phyloP scores from a whole-genome alignment of 1,140 invertebrate genomes.

The Heliconius melpomene region DNA sequence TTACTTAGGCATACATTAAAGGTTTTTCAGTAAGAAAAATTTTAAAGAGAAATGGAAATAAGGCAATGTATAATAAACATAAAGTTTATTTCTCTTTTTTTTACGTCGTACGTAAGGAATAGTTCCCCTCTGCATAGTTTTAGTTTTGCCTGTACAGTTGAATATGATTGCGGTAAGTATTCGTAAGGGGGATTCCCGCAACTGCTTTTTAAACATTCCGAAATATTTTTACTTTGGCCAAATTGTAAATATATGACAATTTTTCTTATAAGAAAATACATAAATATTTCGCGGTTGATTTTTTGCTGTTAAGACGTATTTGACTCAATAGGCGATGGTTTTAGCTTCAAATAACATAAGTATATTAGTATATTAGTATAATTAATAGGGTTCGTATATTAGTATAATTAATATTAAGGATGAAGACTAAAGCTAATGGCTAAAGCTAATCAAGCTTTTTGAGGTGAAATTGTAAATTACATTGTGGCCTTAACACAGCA shows the following conservation, averaged over 20 bases:
- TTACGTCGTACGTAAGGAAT: slow-evolving; percentile 18
- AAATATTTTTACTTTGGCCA: background rate
- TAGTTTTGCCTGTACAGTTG: slow-evolving; percentile 57
- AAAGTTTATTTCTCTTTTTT: background rate
- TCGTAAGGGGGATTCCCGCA: slow-evolving; percentile 21
- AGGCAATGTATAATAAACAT: background rate
- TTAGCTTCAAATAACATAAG: too few species aligned
- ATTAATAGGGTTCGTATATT: too few species aligned
- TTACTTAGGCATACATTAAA: slow-evolving; percentile 36
- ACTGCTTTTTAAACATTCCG: slow-evolving; percentile 37
- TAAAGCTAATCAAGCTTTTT: too few species aligned
- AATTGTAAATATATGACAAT: background rate
- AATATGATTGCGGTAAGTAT: slow-evolving; percentile 54
- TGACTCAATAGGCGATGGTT: too few species aligned
- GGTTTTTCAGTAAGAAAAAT: background rate
- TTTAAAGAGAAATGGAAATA: background rate
- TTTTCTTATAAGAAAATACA: background rate
- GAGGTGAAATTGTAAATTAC: too few species aligned
- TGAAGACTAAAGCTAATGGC: too few species aligned
- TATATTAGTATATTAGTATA: too few species aligned
- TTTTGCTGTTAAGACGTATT: too few species aligned
- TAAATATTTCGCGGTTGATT: background rate
- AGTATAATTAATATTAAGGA: too few species aligned
- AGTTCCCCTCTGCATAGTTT: slow-evolving; percentile 64
- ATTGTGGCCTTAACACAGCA: too few species aligned